phyloP scores from a whole-genome alignment of 2,113 vertebrate species.

The Siniperca knerii region DNA sequence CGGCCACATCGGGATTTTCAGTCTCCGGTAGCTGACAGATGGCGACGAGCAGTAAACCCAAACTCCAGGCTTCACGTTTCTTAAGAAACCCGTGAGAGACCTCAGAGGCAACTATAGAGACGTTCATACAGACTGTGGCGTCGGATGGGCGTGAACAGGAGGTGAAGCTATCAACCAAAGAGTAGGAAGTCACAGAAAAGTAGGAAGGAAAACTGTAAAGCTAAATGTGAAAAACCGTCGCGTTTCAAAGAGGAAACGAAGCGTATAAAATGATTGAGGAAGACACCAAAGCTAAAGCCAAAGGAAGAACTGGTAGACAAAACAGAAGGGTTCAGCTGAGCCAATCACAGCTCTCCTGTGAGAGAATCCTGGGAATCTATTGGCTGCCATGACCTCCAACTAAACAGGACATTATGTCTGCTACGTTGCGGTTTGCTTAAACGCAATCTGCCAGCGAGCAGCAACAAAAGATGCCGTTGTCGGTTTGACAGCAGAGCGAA shows the following conservation, averaged over 20 bases:
- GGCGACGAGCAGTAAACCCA: not conserved
- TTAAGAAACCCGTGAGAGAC: not conserved
- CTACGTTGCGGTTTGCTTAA: not conserved
- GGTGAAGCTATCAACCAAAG: not conserved
- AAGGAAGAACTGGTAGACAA: not conserved
- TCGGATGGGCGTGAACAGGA: not conserved
- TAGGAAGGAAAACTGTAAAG: not conserved
- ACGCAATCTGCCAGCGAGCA: not conserved
- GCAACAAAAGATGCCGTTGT: not conserved
- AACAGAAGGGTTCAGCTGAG: not conserved
- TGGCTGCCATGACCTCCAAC: not conserved
- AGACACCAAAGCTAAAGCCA: not conserved
- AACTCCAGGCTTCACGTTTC: not conserved
- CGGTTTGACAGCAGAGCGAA: too few relatives aligned
- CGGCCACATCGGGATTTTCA: not conserved
- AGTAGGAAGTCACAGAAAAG: not conserved
- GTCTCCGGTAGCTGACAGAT: not conserved
- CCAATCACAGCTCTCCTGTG: not conserved
- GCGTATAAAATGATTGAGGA: slow-evolving; percentile 1
- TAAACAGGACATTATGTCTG: not conserved
- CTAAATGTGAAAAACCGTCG: too few relatives aligned
- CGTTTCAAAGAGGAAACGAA: not conserved
- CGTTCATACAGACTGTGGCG: not conserved
- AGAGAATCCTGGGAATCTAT: not conserved
- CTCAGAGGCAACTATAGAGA: not conserved